Evolutionary conservation across 2,113 vertebrate species (phyloP).

Genomic region (Cephalophus harveyi): DNA sequence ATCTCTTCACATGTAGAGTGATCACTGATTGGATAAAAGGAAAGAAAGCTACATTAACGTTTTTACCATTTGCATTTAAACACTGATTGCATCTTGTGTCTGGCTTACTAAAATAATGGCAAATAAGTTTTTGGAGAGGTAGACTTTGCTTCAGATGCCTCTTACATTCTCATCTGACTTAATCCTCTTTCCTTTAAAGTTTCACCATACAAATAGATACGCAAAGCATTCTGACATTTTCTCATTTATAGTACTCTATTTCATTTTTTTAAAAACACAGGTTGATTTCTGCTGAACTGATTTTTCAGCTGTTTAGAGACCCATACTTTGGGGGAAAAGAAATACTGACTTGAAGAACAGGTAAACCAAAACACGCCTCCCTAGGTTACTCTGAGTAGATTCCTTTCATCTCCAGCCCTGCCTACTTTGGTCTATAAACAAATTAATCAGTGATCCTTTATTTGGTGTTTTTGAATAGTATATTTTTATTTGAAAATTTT

Average conservation of each 20-base stretch:
- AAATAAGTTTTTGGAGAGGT: slow-evolving; percentile 7
- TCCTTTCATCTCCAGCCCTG: background rate
- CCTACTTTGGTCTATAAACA: background rate
- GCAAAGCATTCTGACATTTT: background rate
- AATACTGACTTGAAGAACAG: background rate
- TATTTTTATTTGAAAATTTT: slow-evolving; percentile 33
- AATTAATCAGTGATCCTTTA: background rate
- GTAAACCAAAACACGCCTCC: background rate
- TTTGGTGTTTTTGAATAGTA: background rate
- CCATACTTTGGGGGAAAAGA: background rate
- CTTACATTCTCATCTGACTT: background rate
- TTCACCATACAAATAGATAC: background rate
- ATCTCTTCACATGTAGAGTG: background rate
- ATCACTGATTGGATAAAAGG: slow-evolving; percentile 7
- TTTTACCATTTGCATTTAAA: background rate
- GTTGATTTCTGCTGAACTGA: background rate
- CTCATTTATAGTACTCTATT: background rate
- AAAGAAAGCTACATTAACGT: slow-evolving; percentile 5
- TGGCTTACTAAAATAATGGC: background rate
- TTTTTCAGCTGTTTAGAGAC: background rate
- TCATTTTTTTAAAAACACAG: slow-evolving; percentile 11
- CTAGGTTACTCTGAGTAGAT: background rate
- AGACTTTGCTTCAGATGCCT: background rate
- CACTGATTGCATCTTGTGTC: background rate
- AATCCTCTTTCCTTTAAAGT: background rate